Percentiles rank a stretch among this genome's conserved stretches.
These are phyloP conservation scores for Carcinoscorpius rotundicauda DNA, from an alignment of 1,140 invertebrate species.

Conservation along the genomic window DNA sequence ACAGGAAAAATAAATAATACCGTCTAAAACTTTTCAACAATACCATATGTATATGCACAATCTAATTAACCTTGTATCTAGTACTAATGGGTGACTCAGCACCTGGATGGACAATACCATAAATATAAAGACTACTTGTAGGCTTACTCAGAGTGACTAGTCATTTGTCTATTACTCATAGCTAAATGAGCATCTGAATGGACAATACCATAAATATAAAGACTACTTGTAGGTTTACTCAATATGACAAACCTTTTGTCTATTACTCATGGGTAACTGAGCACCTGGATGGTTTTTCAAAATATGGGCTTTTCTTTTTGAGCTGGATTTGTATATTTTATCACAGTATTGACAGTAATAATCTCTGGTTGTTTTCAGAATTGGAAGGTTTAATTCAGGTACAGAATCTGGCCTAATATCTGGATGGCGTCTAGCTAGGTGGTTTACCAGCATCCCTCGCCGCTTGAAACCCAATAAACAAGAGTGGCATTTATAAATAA, in stretches of 20 bases:
- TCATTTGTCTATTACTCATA: no score
- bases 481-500: constrained; percentile 65
- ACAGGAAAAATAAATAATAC: no score
- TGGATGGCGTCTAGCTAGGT: constrained; percentile 70
- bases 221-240: no score
- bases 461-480: constrained; percentile 71
- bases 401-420: constrained; percentile 58
- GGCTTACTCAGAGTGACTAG: no score
- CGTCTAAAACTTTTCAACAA: no score
- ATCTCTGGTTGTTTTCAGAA: constrained; percentile 60
- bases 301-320: constrained; percentile 71
- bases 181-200: no score
- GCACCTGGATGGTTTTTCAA: constrained; percentile 71
- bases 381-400: constrained; percentile 68
- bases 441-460: constrained; percentile 71
- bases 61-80: no score
- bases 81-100: no score
- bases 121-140: no score
- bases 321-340: constrained; percentile 74
- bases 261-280: constrained; percentile 44
- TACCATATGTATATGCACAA: no score
- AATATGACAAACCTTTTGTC: constrained; percentile 30
- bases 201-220: no score
- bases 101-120: no score
- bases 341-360: constrained; percentile 79